A percentile compares a stretch with the other conserved stretches of the same genome.
These are phyloP conservation scores for Morone saxatilis DNA, from an alignment of 2,113 vertebrate species.

Conservation along the genomic window DNA sequence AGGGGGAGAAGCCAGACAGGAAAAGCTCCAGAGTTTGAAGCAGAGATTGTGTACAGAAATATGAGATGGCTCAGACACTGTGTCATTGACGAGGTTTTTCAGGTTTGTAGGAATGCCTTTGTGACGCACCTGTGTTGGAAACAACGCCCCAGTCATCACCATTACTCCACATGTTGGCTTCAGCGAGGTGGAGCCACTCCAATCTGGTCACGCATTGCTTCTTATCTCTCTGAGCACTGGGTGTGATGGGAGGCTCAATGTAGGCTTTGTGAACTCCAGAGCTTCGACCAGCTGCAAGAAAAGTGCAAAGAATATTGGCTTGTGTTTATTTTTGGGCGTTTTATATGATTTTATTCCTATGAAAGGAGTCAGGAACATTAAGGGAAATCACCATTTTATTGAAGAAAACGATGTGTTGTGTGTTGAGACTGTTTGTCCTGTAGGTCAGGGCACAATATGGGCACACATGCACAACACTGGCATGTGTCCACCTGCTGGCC, in stretches of 20 bases:
- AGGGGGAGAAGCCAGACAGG: background rate
- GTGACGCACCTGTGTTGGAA: conserved; percentile 49
- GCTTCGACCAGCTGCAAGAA: background rate
- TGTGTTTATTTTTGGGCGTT: background rate
- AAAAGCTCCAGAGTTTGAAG: background rate
- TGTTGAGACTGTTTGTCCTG: background rate
- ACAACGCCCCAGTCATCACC: conserved; percentile 21
- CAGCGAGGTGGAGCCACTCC: conserved; percentile 49
- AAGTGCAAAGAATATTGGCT: background rate
- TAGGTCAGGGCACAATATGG: no score
- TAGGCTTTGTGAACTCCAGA: conserved; percentile 32
- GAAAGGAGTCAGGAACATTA: background rate
- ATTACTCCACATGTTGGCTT: conserved; percentile 18
- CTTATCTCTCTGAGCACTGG: conserved; percentile 57
- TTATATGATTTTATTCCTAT: no score
- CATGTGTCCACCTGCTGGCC: background rate
- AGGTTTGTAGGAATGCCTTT: conserved; percentile 64
- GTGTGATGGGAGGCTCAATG: conserved; percentile 27
- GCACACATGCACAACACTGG: background rate
- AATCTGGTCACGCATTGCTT: conserved; percentile 55
- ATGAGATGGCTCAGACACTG: background rate
- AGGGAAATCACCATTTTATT: background rate
- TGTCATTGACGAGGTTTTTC: conserved; percentile 37
- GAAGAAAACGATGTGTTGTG: background rate
- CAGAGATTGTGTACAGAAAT: background rate